Evolutionary conservation across 2,113 vertebrate genomes (phyloP).

Genomic region (Felis chaus): DNA sequence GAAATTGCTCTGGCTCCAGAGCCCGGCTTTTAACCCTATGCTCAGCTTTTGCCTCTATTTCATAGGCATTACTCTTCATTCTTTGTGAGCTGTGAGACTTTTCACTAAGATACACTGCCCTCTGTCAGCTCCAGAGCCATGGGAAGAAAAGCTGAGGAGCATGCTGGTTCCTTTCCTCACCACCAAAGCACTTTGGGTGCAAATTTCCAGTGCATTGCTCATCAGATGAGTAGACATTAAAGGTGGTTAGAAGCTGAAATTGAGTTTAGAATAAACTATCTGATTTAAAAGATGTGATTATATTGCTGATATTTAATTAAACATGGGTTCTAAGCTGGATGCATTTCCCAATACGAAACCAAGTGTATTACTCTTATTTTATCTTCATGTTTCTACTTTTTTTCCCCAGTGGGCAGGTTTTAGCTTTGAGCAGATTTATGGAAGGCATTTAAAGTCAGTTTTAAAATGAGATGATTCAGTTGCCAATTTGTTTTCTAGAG

Average conservation of each 20-base stretch:
- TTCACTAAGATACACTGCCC: background rate
- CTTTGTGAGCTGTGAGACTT: background rate
- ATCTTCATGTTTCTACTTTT: background rate
- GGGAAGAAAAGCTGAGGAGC: background rate
- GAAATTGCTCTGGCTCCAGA: background rate
- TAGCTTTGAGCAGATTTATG: background rate
- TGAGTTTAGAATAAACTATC: background rate
- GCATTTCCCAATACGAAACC: background rate
- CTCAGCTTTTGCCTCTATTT: background rate
- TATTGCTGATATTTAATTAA: constrained; percentile 9
- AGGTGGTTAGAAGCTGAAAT: background rate
- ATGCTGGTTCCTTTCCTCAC: background rate
- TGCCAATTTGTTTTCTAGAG: constrained; percentile 39
- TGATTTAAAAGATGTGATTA: background rate
- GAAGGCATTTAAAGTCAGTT: background rate
- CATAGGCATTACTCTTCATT: background rate
- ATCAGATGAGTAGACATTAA: background rate
- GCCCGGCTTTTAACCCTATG: background rate
- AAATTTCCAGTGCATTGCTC: background rate
- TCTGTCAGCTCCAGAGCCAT: background rate
- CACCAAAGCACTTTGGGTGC: background rate
- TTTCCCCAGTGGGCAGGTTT: background rate
- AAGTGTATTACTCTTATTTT: background rate
- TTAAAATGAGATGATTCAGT: constrained; percentile 18
- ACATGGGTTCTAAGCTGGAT: background rate